Conservation (phyloP, 2,888 invertebrate species). For the Brachyptera risi region DNA sequence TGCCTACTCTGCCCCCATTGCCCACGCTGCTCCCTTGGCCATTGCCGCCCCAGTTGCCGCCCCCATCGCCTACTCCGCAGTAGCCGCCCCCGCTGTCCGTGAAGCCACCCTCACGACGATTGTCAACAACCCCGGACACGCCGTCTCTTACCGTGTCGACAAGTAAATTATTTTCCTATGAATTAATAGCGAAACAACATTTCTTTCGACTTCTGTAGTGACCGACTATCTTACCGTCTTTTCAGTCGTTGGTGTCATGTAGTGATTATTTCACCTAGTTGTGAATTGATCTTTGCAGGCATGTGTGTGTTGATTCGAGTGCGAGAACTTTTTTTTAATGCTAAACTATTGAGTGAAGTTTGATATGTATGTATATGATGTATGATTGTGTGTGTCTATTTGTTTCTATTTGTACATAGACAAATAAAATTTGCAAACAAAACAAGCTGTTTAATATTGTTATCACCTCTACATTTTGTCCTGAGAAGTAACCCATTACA, state of each 20-base stretch:
- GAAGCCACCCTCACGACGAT: slow-evolving; percentile 43
- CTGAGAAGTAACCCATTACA: too few relatives aligned
- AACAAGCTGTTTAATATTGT: too few relatives aligned
- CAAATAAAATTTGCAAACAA: slow-evolving; percentile 18
- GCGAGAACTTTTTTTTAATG: not conserved
- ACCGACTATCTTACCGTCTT: too few relatives aligned
- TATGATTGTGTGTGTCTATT: slow-evolving; percentile 18
- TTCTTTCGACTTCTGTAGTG: too few relatives aligned
- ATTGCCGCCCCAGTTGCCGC: slow-evolving; percentile 27
- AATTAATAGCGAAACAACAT: too few relatives aligned
- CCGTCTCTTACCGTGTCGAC: slow-evolving; percentile 45
- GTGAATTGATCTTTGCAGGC: not conserved
- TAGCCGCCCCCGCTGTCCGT: slow-evolving; percentile 35
- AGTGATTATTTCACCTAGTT: not conserved
- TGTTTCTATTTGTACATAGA: slow-evolving; percentile 20
- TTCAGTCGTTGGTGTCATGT: not conserved
- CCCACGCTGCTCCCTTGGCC: slow-evolving; percentile 21
- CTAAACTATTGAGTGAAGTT: slow-evolving; percentile 14
- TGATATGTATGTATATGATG: slow-evolving; percentile 17
- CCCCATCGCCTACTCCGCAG: slow-evolving; percentile 23
- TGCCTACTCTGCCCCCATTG: too few relatives aligned
- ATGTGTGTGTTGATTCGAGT: not conserved
- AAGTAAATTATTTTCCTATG: too few relatives aligned
- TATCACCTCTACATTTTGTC: too few relatives aligned
- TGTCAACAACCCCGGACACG: slow-evolving; percentile 46